Evolutionary conservation across 2,888 invertebrate species (phyloP).

Genomic region (Osedax fenrisi): DNA sequence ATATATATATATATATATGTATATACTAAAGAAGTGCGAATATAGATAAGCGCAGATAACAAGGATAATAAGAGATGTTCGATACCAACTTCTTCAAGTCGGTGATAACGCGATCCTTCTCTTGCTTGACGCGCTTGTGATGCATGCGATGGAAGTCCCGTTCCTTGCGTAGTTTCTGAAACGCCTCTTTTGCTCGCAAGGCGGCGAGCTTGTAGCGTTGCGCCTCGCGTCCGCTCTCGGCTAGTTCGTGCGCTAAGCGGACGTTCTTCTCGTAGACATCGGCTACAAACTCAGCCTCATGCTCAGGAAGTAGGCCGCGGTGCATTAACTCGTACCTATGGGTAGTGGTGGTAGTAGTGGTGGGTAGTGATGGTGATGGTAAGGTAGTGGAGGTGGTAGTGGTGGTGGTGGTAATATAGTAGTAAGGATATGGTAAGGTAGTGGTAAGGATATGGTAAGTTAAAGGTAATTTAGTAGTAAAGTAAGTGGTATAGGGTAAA

Average conservation of each 20-base stretch:
- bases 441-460: too few species aligned
- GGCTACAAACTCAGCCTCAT: constrained; percentile 45
- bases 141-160: constrained; percentile 51
- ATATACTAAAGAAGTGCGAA: too few species aligned
- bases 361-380: not conserved
- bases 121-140: constrained; percentile 50
- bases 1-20: too few species aligned
- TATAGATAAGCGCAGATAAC: too few species aligned
- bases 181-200: constrained; percentile 49
- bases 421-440: too few species aligned
- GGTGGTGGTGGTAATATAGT: too few species aligned
- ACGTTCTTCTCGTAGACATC: constrained; percentile 48
- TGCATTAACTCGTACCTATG: constrained; percentile 49
- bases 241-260: constrained; percentile 46
- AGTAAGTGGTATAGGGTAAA: too few species aligned
- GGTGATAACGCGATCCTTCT: constrained; percentile 49
- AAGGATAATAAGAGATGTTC: too few species aligned
- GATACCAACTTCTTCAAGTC: constrained; percentile 48
- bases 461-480: too few species aligned
- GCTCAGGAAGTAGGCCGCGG: constrained; percentile 43
- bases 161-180: constrained; percentile 49
- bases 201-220: constrained; percentile 47
- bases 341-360: not conserved
- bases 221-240: constrained; percentile 44
- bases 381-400: too few species aligned